Conservation (phyloP, 2,888 invertebrate genomes). For the Sialis fuliginosa region DNA sequence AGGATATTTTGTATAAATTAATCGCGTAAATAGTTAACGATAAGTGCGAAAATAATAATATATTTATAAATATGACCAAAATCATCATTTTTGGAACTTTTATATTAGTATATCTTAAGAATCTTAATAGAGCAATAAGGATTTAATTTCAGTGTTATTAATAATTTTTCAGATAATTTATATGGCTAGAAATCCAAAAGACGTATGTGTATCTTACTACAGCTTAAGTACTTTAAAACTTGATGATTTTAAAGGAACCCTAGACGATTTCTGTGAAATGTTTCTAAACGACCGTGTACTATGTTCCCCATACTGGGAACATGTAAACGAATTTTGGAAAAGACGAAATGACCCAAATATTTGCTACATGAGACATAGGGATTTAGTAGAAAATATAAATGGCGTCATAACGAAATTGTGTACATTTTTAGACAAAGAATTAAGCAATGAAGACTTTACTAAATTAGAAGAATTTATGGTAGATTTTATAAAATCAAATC, state of each 20-base stretch:
- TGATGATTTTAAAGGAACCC: conserved; percentile 30
- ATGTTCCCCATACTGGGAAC: conserved; percentile 18
- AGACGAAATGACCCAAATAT: conserved; percentile 13
- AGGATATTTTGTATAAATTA: no score
- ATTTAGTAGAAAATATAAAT: conserved; percentile 24
- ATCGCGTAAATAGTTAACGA: no score
- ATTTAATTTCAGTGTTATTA: no score
- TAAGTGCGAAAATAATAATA: no score
- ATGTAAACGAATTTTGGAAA: conserved; percentile 15
- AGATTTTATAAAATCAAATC: conserved; percentile 30
- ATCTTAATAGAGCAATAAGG: no score
- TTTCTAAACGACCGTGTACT: conserved; percentile 38
- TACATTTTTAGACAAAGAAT: conserved; percentile 22
- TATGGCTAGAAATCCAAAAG: conserved; percentile 53
- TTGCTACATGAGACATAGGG: conserved; percentile 17
- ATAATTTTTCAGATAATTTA: conserved; percentile 38
- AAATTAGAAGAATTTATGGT: conserved; percentile 28
- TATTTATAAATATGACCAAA: no score
- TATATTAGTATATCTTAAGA: no score
- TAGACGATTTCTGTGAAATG: conserved; percentile 38
- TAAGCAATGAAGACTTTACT: conserved; percentile 19
- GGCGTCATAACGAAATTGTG: conserved; percentile 24
- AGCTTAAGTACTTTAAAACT: conserved; percentile 39
- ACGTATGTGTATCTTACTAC: conserved; percentile 51
- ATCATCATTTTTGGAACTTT: no score